phyloP scores from a whole-genome alignment of 1,140 invertebrate species.

The Alviniconcha marisindica region DNA sequence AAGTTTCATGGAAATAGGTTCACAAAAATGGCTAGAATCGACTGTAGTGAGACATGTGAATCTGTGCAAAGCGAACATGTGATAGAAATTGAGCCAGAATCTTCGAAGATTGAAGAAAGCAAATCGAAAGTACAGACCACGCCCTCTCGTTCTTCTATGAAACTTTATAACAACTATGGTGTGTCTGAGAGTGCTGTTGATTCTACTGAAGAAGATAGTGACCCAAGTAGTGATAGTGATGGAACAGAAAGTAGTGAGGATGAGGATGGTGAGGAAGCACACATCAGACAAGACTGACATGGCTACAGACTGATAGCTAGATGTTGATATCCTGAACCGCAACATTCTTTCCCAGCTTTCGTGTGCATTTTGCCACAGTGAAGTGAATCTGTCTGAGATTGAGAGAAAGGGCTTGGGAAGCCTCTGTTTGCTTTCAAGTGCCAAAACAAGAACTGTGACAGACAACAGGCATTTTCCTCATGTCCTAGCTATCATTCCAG shows the following conservation, averaged over 20 bases:
- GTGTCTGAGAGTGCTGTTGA: neutral
- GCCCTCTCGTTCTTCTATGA: neutral
- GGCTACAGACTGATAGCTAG: conserved; percentile 23
- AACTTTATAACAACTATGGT: neutral
- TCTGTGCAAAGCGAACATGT: neutral
- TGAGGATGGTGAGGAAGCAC: neutral
- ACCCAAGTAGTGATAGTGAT: neutral
- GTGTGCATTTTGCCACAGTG: neutral
- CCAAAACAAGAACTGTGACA: neutral
- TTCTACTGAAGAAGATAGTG: neutral
- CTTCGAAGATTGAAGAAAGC: neutral
- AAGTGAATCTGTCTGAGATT: neutral
- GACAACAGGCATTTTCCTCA: neutral
- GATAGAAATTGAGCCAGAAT: neutral
- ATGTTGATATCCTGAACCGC: neutral
- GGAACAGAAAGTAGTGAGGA: neutral
- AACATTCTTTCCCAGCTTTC: neutral
- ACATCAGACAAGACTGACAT: neutral
- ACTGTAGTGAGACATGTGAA: neutral
- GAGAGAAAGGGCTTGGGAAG: neutral
- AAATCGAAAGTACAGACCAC: neutral
- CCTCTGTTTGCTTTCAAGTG: neutral
- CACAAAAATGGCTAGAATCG: neutral
- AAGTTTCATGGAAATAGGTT: neutral
- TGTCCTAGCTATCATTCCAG: neutral